Evolutionary conservation across 2,797 vertebrate species (phyloP).

Genomic region (Epinephelus awoara): DNA sequence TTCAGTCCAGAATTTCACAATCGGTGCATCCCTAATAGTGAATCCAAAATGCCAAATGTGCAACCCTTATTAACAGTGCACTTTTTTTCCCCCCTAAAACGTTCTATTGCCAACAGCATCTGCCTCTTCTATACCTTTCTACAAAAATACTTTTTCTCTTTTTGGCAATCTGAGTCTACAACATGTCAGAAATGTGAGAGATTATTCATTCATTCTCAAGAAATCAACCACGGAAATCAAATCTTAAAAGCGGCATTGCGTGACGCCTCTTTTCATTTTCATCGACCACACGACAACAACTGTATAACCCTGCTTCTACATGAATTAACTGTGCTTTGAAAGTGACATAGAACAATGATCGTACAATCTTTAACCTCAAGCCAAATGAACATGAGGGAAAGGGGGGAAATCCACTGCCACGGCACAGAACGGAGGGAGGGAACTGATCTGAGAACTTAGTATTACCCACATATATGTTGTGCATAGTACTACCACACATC

Average conservation of each 20-base stretch:
- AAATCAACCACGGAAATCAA: slow-evolving; percentile 46
- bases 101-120: slow-evolving; percentile 1
- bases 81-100: neutral
- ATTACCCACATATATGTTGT: slow-evolving; percentile 57
- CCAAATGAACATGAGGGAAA: slow-evolving; percentile 32
- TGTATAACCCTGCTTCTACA: slow-evolving; percentile 37
- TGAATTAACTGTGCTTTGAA: slow-evolving; percentile 53
- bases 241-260: slow-evolving; percentile 30
- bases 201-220: slow-evolving; percentile 35
- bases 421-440: slow-evolving; percentile 34
- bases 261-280: slow-evolving; percentile 30
- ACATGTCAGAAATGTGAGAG: slow-evolving; percentile 34
- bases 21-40: slow-evolving; percentile 1
- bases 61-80: slow-evolving; percentile 45
- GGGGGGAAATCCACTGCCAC: slow-evolving; percentile 36
- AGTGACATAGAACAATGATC: slow-evolving; percentile 34
- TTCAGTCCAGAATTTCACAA: no score
- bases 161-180: slow-evolving; percentile 49
- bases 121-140: slow-evolving; percentile 43
- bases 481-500: slow-evolving; percentile 61
- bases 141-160: slow-evolving; percentile 67
- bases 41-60: slow-evolving; percentile 37
- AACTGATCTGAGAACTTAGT: slow-evolving; percentile 30
- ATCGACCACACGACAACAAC: slow-evolving; percentile 10
- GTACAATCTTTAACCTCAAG: slow-evolving; percentile 45